A percentile compares a stretch with the other conserved stretches of the same genome.
These are phyloP conservation scores for Microctonus aethiopoides DNA, from an alignment of 2,888 invertebrate species.

Conservation along the genomic window DNA sequence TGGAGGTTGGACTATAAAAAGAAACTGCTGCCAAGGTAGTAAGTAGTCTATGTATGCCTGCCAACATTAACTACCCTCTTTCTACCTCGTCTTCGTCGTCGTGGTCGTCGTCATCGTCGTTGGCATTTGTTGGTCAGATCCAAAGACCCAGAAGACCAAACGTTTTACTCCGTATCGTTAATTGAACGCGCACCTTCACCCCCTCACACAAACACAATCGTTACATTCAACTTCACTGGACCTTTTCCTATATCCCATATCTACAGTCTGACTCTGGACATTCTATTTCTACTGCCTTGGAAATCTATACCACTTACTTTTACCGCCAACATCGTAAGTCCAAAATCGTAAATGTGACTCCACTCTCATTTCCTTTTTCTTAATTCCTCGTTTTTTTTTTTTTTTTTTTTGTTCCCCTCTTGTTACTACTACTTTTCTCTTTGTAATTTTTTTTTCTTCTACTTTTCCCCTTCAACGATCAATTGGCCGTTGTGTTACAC, in stretches of 20 bases:
- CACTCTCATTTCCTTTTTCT: background rate
- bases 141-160: constrained; percentile 16
- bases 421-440: background rate
- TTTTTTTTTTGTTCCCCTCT: no score
- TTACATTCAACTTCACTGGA: constrained; percentile 57
- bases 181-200: constrained; percentile 61
- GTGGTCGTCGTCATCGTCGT: constrained; percentile 31
- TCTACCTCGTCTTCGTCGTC: constrained; percentile 42
- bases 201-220: background rate
- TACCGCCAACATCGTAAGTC: constrained; percentile 49
- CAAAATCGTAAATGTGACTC: constrained; percentile 18
- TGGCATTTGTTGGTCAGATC: constrained; percentile 2
- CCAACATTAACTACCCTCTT: constrained; percentile 63
- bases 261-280: constrained; percentile 25
- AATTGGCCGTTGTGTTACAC: background rate
- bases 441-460: background rate
- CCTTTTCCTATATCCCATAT: constrained; percentile 40
- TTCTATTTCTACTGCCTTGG: constrained; percentile 27
- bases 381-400: background rate
- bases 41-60: constrained; percentile 63
- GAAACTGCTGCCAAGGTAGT: constrained; percentile 65
- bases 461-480: background rate
- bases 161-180: constrained; percentile 60
- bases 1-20: constrained; percentile 58
- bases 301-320: constrained; percentile 67